Conservation (phyloP, 2,888 invertebrate genomes). For the Trissolcus brochymenae region DNA sequence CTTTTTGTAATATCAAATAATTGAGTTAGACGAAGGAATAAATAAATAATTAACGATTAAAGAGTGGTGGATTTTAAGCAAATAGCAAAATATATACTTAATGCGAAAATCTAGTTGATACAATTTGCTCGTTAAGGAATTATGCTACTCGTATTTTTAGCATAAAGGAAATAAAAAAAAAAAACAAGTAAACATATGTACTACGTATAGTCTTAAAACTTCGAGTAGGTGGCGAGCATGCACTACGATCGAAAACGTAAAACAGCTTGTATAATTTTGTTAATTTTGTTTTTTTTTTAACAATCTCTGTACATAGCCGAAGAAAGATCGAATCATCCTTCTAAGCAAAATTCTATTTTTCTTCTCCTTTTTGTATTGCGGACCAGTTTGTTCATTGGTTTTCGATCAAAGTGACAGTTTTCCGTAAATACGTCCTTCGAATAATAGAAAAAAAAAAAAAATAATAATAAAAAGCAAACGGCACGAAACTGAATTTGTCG, state of each 20-base stretch:
- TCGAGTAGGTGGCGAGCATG: constrained; percentile 49
- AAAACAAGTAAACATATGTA: constrained; percentile 39
- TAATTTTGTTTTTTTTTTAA: constrained; percentile 7
- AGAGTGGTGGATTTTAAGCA: constrained; percentile 40
- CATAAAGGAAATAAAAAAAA: constrained; percentile 10
- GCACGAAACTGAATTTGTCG: constrained; percentile 55
- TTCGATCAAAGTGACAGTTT: constrained; percentile 50
- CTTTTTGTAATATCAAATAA: constrained; percentile 38
- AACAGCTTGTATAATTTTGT: too few relatives aligned
- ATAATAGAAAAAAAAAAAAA: constrained; percentile 11
- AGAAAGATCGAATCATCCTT: constrained; percentile 21
- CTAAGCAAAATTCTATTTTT: constrained; percentile 13
- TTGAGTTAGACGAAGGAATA: background rate
- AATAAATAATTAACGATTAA: constrained; percentile 27
- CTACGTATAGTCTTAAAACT: constrained; percentile 57
- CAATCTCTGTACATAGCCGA: constrained; percentile 24
- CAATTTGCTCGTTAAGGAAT: constrained; percentile 56
- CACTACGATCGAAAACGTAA: constrained; percentile 59
- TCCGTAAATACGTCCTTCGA: constrained; percentile 55
- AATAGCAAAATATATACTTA: constrained; percentile 44
- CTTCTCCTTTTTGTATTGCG: constrained; percentile 8
- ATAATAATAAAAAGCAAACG: constrained; percentile 23
- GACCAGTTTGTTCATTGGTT: constrained; percentile 16
- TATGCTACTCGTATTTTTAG: constrained; percentile 64
- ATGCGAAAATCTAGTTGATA: constrained; percentile 54